Evolutionary conservation across 2,888 invertebrate species (phyloP), one percentile per base, ranked within the genome.

Genomic region (Apodemia zela): DNA sequence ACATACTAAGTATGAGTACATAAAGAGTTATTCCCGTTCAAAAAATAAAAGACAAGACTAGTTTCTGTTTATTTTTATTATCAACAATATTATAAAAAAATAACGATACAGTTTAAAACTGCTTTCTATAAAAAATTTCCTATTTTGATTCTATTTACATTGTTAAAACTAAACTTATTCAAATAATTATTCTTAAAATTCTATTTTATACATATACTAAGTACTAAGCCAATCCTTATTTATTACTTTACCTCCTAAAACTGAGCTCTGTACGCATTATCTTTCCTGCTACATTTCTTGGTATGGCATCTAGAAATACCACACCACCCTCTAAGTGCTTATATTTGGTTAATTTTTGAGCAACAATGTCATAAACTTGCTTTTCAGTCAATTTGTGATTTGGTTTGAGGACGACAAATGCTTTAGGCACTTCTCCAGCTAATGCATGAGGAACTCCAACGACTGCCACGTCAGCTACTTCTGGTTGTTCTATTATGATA

Each of bases 391-490:
- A 73, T 60, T 89, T 88, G 59, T 89, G 81, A 35, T 89, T 89
- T 0, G 92, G 86, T 76, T 93, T 93, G 65, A 93, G 88, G 0
- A 96, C 96, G 2, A 97, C 93, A 76, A 94, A 96, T 0, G 96
- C 96, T 72, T 92, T 93, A 0, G 96, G 96, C 0, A 96, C 81
- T 87, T 97, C 96, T 0, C 96, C 97, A 0, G 94, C 94, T 25
- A 93, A 76, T 0, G 93, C 87, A 74, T 96, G 94, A 0, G 95
- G 94, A 21, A 96, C 89, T 0, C 96, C 97, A 11, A 97, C 94
- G 0, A 97, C 97, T 0, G 96, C 97, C 1, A 94, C 96, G 77
- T 97, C 97, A 0, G 93, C 93, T 13, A 97, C 94, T 65, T 93
- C 94, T 0, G 94, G 93, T 68, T 94, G 93, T 76, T 95, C 94